Base-by-base conservation (phyloP, 2,888 invertebrate species). In the Pammene fasciana region DNA sequence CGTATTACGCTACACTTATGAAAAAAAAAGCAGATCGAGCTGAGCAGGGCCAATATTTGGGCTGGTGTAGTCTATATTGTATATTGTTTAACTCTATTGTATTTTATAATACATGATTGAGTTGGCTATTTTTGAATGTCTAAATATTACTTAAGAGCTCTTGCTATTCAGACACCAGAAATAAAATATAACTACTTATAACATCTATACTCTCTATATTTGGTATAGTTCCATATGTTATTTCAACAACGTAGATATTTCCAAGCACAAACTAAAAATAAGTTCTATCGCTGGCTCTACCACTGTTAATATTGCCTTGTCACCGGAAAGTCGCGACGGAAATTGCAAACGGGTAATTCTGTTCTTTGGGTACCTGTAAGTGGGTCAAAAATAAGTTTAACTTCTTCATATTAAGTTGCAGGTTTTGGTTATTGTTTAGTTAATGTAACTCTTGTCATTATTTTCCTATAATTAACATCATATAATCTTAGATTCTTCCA, bases 241-340 rank as follows among this genome's bases (percentile, higher is more conserved):
- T 26, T 50, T 18, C 5, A 1, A 18, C 50, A 50, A 26, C 10
- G 10, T 50, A 26, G 18, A 46, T 14, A 14, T 5, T 5, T 5
- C 26, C 1, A 1, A 26, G 26, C 26, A 26, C 3, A 38, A 13
- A 13, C 4, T 57, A 38, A 18, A 57, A 16, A 57, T 11, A 59
- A 45, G 8, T 45, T 59, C 45, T 46, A 34, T 59, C n/a, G 3
- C 45, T 43, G 43, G 43, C 43, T 56, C 43, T 7, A 59, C 43
- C 45, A 26, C 43, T 43, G 9, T n/a, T 10, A n/a, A 45, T 59
- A 45, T 59, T 59, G 46, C 59, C 10, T 45, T 34, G 45, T 45
- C 26, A 59, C 45, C 59, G 59, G 26, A 59, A 59, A 57, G 26
- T 34, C n/a, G 59, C 26, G 13, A 45, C 59, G 45, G 45, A 59